phyloP scores from a whole-genome alignment of 2,888 invertebrate genomes.

The Lepetodrilus schrolli region DNA sequence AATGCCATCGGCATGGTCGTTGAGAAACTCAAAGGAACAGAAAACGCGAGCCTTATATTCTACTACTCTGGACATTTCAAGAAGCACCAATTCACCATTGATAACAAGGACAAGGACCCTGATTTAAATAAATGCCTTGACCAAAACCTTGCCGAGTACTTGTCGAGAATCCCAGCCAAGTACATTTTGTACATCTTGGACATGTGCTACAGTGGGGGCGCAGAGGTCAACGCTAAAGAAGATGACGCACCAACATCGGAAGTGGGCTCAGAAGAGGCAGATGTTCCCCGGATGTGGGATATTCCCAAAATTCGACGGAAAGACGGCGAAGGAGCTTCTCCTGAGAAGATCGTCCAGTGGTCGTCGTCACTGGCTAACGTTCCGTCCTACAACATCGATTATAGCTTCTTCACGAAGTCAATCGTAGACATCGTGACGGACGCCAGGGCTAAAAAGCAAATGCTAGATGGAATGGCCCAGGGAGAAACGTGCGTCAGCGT shows the following conservation, averaged over 20 bases:
- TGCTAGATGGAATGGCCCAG: background rate
- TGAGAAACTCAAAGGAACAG: background rate
- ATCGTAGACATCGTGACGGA: background rate
- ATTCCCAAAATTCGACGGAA: background rate
- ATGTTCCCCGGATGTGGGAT: background rate
- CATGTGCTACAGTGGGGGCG: background rate
- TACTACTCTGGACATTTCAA: background rate
- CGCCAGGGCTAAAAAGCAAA: background rate
- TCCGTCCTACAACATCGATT: background rate
- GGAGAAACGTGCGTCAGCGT: background rate
- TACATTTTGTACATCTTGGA: background rate
- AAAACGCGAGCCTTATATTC: background rate
- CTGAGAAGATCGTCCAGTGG: background rate
- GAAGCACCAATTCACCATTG: background rate
- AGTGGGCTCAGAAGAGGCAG: background rate
- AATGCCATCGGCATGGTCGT: background rate
- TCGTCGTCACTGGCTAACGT: background rate
- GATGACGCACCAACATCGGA: background rate
- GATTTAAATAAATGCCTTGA: too few relatives aligned
- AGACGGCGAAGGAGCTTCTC: background rate
- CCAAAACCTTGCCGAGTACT: background rate
- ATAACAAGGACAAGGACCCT: background rate
- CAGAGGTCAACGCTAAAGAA: background rate
- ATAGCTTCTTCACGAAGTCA: background rate
- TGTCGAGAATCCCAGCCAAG: background rate